These are phyloP conservation scores for Creontiades dilutus DNA, from an alignment of 2,888 invertebrate genomes.

Conservation along the genomic window DNA sequence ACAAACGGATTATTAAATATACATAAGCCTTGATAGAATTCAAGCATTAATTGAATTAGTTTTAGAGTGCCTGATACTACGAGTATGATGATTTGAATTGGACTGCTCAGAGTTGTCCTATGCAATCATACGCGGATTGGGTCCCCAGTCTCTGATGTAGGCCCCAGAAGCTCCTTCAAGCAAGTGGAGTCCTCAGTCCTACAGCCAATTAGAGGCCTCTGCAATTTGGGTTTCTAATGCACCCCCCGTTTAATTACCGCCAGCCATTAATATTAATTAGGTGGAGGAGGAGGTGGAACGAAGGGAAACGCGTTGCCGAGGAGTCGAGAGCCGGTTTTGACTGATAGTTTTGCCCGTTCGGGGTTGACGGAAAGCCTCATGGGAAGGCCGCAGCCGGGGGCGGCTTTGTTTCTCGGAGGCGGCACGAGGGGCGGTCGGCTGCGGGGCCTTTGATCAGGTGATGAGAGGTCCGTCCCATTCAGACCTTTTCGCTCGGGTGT, in stretches of 20 bases:
- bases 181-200: not conserved
- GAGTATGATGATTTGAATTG: no score
- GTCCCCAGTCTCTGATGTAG: not conserved
- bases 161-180: not conserved
- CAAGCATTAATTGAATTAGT: no score
- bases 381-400: not conserved
- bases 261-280: slow-evolving; percentile 26
- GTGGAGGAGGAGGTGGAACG: not conserved
- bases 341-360: slow-evolving; percentile 22
- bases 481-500: not conserved
- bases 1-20: no score
- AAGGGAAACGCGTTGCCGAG: slow-evolving; percentile 14
- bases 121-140: no score
- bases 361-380: slow-evolving; percentile 10
- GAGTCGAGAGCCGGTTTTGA: not conserved
- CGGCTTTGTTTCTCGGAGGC: not conserved
- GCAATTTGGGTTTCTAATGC: slow-evolving; percentile 35
- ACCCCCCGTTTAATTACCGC: slow-evolving; percentile 21
- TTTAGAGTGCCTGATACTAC: no score
- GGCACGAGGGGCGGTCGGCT: not conserved
- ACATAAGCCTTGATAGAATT: no score
- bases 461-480: not conserved
- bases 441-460: slow-evolving; percentile 15
- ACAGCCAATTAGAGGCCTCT: slow-evolving; percentile 18
- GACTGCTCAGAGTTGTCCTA: no score